A percentile compares a stretch with the other conserved stretches of the same genome.
Conservation (phyloP, 1,140 invertebrate genomes). For the Diabrotica virgifera region DNA sequence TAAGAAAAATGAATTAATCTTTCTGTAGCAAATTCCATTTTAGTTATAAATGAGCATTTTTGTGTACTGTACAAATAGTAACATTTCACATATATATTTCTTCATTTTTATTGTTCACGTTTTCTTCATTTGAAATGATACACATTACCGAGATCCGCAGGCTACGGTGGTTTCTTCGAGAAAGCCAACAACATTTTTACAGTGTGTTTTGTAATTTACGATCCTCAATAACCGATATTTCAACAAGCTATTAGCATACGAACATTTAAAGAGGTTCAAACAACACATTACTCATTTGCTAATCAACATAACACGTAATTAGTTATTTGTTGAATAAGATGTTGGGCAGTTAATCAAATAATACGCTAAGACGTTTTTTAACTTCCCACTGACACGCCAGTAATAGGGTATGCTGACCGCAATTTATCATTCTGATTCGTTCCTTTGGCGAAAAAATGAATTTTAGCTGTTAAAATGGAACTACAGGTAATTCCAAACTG, state of each 20-base stretch:
- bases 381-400: constrained; percentile 7
- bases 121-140: constrained; percentile 14
- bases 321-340: constrained; percentile 32
- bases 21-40: too few relatives aligned
- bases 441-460: background rate
- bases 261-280: constrained; percentile 25
- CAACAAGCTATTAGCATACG: constrained; percentile 33
- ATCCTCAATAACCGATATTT: constrained; percentile 33
- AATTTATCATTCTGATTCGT: constrained; percentile 10
- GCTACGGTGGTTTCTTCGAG: constrained; percentile 8
- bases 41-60: too few relatives aligned
- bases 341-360: constrained; percentile 29
- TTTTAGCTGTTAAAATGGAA: too few relatives aligned
- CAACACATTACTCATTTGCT: constrained; percentile 33
- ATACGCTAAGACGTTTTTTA: constrained; percentile 14
- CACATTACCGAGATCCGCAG: constrained; percentile 9
- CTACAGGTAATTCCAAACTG: too few relatives aligned
- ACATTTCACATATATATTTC: too few relatives aligned
- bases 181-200: constrained; percentile 23
- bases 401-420: constrained; percentile 13
- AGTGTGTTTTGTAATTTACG: constrained; percentile 27
- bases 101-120: background rate
- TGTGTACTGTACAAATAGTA: too few relatives aligned
- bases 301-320: constrained; percentile 34
- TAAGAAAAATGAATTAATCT: too few relatives aligned